Conservation (phyloP, 2,113 vertebrate genomes). For the Anhinga rufa region DNA sequence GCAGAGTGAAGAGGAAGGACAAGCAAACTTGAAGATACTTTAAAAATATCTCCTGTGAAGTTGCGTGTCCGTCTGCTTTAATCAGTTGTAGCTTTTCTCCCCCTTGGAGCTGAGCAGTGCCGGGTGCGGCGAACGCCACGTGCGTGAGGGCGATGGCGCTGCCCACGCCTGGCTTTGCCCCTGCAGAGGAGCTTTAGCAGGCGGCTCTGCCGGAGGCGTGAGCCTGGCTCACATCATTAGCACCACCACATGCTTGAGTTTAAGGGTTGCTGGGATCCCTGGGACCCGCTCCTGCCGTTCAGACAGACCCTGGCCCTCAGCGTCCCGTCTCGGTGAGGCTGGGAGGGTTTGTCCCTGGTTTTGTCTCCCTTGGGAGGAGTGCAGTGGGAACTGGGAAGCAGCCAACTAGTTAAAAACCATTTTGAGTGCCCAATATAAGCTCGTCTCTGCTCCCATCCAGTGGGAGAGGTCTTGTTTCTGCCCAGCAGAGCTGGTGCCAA, state of each 20-base stretch:
- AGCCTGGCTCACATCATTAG: not conserved
- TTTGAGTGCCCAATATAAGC: not conserved
- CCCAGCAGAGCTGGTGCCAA: not conserved
- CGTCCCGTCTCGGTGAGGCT: fast-evolving
- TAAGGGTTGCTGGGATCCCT: not conserved
- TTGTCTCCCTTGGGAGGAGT: not conserved
- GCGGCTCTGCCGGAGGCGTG: fast-evolving
- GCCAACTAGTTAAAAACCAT: not conserved
- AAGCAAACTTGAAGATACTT: not conserved
- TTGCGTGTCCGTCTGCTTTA: fast-evolving
- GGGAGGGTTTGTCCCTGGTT: not conserved
- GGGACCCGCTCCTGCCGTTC: not conserved
- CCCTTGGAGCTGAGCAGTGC: fast-evolving
- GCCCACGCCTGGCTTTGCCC: not conserved
- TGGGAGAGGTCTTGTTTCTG: fast-evolving
- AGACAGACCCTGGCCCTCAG: not conserved
- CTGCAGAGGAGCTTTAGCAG: not conserved
- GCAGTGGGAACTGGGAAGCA: not conserved
- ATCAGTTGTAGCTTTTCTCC: not conserved
- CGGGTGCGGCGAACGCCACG: fast-evolving
- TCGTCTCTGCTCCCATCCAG: fast-evolving
- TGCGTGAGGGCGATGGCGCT: fast-evolving
- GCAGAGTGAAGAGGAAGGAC: not conserved
- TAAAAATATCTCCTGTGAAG: not conserved
- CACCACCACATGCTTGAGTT: fast-evolving